Evolutionary conservation across 2,888 invertebrate genomes (phyloP).

Genomic region (Calameuta filiformis): DNA sequence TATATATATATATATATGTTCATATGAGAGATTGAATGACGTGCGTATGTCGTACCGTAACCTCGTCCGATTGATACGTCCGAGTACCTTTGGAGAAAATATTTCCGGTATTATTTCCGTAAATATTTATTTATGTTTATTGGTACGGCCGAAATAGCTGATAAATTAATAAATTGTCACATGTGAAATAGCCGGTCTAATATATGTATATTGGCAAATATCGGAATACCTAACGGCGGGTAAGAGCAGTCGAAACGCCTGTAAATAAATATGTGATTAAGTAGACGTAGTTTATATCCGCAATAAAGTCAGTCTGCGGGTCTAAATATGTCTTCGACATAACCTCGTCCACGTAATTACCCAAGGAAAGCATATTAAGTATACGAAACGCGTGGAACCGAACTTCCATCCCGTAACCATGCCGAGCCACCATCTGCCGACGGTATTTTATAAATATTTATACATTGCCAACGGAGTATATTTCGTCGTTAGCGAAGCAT

Average conservation of each 20-base stretch:
- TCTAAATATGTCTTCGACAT: slow-evolving; percentile 5
- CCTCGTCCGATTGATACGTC: background rate
- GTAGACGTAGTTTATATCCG: background rate
- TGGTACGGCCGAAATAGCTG: no score
- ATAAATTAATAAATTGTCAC: no score
- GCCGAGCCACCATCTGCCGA: slow-evolving; percentile 49
- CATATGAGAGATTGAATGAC: background rate
- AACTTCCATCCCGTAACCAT: background rate
- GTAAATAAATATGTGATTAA: background rate
- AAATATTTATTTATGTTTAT: no score
- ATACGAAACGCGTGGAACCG: slow-evolving; percentile 8
- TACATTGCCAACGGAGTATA: slow-evolving; percentile 42
- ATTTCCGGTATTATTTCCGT: no score
- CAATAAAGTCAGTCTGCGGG: slow-evolving; percentile 7
- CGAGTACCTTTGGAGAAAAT: background rate
- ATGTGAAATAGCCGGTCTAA: no score
- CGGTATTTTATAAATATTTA: slow-evolving; percentile 59
- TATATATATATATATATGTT: background rate
- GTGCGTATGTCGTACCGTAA: background rate
- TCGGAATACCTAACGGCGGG: background rate
- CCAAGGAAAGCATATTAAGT: slow-evolving; percentile 5
- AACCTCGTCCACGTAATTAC: slow-evolving; percentile 3
- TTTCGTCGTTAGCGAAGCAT: slow-evolving; percentile 40
- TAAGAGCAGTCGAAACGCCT: background rate
- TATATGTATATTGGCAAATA: no score